Evolutionary conservation across 1,140 invertebrate genomes (phyloP).

Genomic region (Caenorhabditis elegans): WBcel235 BX284605.5:12758001-12758500

Average conservation of each 20-base stretch:
- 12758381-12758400: conserved; percentile 93
- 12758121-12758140: conserved; percentile 82
- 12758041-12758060: conserved; percentile 75
- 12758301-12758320: background rate
- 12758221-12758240: conserved; percentile 82
- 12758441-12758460: conserved; percentile 51
- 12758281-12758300: conserved; percentile 36
- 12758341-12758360: conserved; percentile 79
- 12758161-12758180: conserved; percentile 61
- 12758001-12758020: conserved; percentile 48
- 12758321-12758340: conserved; percentile 48
- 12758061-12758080: conserved; percentile 89
- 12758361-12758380: conserved; percentile 84
- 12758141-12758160: conserved; percentile 27
- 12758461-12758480: too few relatives aligned
- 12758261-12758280: conserved; percentile 56
- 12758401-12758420: conserved; percentile 87
- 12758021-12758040: conserved; percentile 50
- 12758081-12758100: conserved; percentile 81
- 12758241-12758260: conserved; percentile 80
- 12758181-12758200: conserved; percentile 90
- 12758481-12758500: too few relatives aligned
- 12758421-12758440: conserved; percentile 72
- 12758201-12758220: conserved; percentile 91
- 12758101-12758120: conserved; percentile 75